Base-by-base conservation (phyloP, 2,113 vertebrate genomes). In the cattle (Bos taurus) region DNA sequence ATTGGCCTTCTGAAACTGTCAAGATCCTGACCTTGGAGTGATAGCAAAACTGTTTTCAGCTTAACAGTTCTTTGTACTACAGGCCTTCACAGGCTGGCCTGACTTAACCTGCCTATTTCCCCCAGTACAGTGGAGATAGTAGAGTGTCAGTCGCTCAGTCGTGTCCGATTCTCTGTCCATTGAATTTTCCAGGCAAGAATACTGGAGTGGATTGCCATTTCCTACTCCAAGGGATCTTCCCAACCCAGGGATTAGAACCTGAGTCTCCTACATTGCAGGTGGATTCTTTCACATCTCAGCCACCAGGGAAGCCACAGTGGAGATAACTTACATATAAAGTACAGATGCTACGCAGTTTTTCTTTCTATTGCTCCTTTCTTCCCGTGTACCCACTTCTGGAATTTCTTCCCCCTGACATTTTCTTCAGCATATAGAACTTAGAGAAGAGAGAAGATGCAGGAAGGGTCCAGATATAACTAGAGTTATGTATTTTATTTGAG, bases 401-500 rank as follows among this genome's bases (percentile, higher is more conserved):
- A 64, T 40, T 83, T 81, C 86, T 97, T 89, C 71, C 40, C 36
- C 9, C 64, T 40, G 12, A 50, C 43, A 23, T 60, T 90, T 89
- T 82, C 74, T 90, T 84, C 14, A 5, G 21, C 15, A 52, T 33
- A 78, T 25, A 84, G 50, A 89, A 90, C 89, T 77, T 19, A 89
- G 64, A 89, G 74, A 90, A 88, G n/a, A 50, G 54, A 92, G 74
- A 85, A 80, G 88, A 74, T 46, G 15, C 52, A 90, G 89, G 74
- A 88, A 94, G 78, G 56, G 88, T 71, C 48, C 90, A 91, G n/a
- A 81, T 40, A 21, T 64, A 96, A 97, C 48, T 74, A 52, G 46
- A 96, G 33, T 64, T 74, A 54, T 21, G 17, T 77, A 95, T 94
- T 98, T 98, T 98, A 98, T 98, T 98, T 46, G 92, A 96, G 67